Evolutionary conservation across 1,140 invertebrate species (phyloP), one percentile per base, ranked within the genome.

Genomic region (Batillaria attramentaria): DNA sequence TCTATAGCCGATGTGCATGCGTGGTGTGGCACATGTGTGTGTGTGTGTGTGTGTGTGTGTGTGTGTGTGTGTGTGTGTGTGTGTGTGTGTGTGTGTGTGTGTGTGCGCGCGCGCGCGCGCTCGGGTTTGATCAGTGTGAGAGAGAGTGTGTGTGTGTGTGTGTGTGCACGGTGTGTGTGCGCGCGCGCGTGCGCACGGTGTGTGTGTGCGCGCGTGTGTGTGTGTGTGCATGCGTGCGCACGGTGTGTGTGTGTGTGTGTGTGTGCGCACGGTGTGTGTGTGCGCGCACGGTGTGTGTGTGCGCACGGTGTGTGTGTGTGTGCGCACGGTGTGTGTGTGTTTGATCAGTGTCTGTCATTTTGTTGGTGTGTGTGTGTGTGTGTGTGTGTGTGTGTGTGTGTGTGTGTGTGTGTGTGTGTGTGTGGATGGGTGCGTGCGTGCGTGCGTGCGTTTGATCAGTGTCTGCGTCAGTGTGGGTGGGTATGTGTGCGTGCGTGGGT

Each of bases 241-340:
- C 24, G n/a, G 57, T 62, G 57, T 62, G 57, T 62, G 57, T 62
- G 57, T 50, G 46, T 50, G 46, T 50, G 46, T 50, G 57, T 62
- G 57, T 3, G 57, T 3, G 57, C n/a, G 13, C n/a, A 31, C n/a
- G n/a, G 16, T 18, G 18, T 10, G 16, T 62, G n/a, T n/a, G n/a
- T n/a, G n/a, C n/a, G n/a, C n/a, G n/a, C n/a, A n/a, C n/a, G n/a
- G n/a, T n/a, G n/a, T n/a, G n/a, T n/a, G n/a, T n/a, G n/a, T n/a
- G n/a, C n/a, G n/a, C n/a, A n/a, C n/a, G n/a, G n/a, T n/a, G n/a
- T n/a, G n/a, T n/a, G n/a, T n/a, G n/a, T n/a, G n/a, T n/a, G n/a
- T n/a, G n/a, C n/a, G n/a, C n/a, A n/a, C n/a, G n/a, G n/a, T n/a
- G n/a, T n/a, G n/a, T n/a, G n/a, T n/a, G n/a, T n/a, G n/a, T n/a